A percentile compares a stretch with the other conserved stretches of the same genome.
Conservation (phyloP, 2,888 invertebrate genomes). For the Opisthograptis luteolata region DNA sequence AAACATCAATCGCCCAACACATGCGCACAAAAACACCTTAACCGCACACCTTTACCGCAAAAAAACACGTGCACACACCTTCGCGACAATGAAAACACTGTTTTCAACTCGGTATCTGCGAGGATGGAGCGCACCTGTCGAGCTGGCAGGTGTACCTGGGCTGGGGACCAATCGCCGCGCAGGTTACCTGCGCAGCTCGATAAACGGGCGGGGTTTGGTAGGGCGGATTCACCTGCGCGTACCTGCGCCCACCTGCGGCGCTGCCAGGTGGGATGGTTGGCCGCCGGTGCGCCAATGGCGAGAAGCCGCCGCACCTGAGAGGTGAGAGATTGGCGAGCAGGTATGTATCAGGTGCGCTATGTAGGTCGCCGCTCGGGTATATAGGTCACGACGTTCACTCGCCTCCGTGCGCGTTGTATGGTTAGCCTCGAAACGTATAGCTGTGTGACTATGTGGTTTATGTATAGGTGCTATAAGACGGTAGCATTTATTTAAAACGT, state of each 20-base stretch:
- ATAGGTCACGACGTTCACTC: slow-evolving; percentile 47
- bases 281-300: slow-evolving; percentile 52
- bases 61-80: slow-evolving; percentile 38
- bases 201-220: slow-evolving; percentile 57
- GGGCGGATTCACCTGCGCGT: slow-evolving; percentile 48
- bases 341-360: slow-evolving; percentile 49
- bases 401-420: neutral
- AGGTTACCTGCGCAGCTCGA: slow-evolving; percentile 82
- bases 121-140: slow-evolving; percentile 53
- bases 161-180: slow-evolving; percentile 77
- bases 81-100: slow-evolving; percentile 46
- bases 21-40: slow-evolving; percentile 69
- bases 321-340: slow-evolving; percentile 46
- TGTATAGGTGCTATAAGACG: no score
- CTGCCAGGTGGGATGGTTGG: slow-evolving; percentile 70
- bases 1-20: slow-evolving; percentile 82
- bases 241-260: slow-evolving; percentile 67
- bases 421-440: no score
- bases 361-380: slow-evolving; percentile 35
- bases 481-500: no score
- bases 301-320: slow-evolving; percentile 32
- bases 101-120: slow-evolving; percentile 32
- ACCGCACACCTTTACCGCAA: slow-evolving; percentile 47
- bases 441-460: neutral
- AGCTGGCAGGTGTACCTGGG: slow-evolving; percentile 65